Evolutionary conservation across 2,888 invertebrate species (phyloP), one percentile per base, ranked within the genome.

Genomic region (Acleris literana): DNA sequence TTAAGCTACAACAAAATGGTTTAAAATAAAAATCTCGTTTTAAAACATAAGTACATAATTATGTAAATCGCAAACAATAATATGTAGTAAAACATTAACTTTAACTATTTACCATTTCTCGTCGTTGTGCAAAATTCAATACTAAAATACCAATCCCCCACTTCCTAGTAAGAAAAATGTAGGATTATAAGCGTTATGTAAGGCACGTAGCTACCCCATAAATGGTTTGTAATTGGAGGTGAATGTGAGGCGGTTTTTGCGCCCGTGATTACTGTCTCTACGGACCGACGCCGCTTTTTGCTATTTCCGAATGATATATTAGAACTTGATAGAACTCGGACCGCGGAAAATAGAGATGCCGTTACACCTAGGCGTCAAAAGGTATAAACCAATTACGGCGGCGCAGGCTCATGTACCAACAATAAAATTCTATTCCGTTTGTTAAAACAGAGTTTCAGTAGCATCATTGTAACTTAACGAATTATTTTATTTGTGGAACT

Each of bases 141-240:
- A 22, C 61, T 43, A 54, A 68, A 71, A 70, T 64, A 73, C 69
- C 64, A 63, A 72, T 68, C 64, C 65, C 65, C 58, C 13, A 44
- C 52, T 66, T 52, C 46, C 65, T 56, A 68, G 65, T 62, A 68
- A 76, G 76, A 79, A 83, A 82, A 81, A 79, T 82, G 80, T 84
- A 82, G 85, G 85, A 84, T 85, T 83, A 84, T 79, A 81, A 80
- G 82, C 82, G 85, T 85, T 82, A 83, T 87, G 87, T 86, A 83
- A 84, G 84, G 84, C 85, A 86, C 86, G 87, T 88, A 82, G 49
- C 80, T 75, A 73, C 69, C 74, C 92, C 90, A 80, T 90, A 92
- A 87, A 88, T 86, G 91, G 92, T 77, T 80, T 79, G 86, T 92
- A 91, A 92, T 92, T 90, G 90, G 85, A 84, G 86, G 82, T 80